Base-by-base conservation (phyloP, 2,113 vertebrate genomes). In the Camarhynchus parvulus region DNA sequence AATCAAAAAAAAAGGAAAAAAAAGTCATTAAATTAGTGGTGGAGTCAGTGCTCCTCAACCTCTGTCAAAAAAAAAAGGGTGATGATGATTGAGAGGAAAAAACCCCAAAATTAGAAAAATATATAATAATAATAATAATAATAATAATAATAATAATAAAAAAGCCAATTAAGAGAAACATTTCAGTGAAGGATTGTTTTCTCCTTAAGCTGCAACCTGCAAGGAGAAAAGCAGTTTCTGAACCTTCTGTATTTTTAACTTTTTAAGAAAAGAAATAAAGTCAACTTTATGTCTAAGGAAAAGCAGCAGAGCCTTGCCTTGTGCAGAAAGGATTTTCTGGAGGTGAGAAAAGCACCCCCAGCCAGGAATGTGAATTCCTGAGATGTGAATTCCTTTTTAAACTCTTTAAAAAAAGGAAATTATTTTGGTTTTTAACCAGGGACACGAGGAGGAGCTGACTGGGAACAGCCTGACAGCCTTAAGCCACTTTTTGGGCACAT, bases 181-280 rank as follows among this genome's bases (percentile, higher is more conserved):
- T 98, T 98, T 98, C 85, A 97, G 97, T 97, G 97, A 97, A 98
- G 97, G 96, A 96, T 98, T 97, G 96, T 95, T 98, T 97, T 97
- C 97, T 97, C 96, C 97, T 97, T 76, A 28, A 87, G 92, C 97
- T 95, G 94, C 95, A 74, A 87, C 96, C 97, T 95, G 94, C 94
- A 66, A 93, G 97, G 96, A 96, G 96, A 97, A 95, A 97, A 97
- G 96, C 87, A 90, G n/a, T 97, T 98, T 97, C 59, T 88, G 83
- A 97, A 96, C 86, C 90, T 96, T 96, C 87, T 98, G 93, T 97
- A 95, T 97, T 97, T 98, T 98, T 95, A 97, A 98, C 94, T 96
- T 98, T 97, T 97, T 97, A 95, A 96, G 90, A 73, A 94, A 95
- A 89, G 50, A 86, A 97, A 97, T 95, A 96, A 97, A 96, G 80